Percentiles rank a stretch among this genome's conserved stretches.
phyloP scores from a whole-genome alignment of 2,113 vertebrate species.

The Pomatostomus ruficeps region DNA sequence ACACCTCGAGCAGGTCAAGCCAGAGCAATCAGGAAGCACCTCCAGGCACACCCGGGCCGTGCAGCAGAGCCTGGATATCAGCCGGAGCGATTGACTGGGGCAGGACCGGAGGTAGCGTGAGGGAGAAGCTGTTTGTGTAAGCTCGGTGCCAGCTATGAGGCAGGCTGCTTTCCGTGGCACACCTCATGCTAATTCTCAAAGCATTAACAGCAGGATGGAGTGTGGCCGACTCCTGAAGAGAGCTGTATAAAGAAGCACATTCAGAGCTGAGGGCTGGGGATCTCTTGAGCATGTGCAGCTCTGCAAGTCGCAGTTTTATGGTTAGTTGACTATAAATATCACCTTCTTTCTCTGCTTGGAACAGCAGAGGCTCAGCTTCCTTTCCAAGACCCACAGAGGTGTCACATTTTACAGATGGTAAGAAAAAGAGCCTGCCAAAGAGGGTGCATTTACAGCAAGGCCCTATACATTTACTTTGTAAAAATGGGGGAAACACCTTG shows the following conservation, averaged over 20 bases:
- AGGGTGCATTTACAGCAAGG: not conserved
- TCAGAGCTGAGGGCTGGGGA: not conserved
- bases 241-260: not conserved
- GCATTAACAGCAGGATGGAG: not conserved
- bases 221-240: not conserved
- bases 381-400: not conserved
- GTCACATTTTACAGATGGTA: not conserved
- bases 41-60: not conserved
- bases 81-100: not conserved
- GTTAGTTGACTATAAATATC: conserved; percentile 15
- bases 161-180: not conserved
- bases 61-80: not conserved
- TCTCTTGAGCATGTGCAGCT: not conserved
- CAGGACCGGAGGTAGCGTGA: not conserved
- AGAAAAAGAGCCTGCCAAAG: not conserved
- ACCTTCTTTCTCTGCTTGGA: not conserved
- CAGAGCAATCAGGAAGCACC: not conserved
- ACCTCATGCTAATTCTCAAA: not conserved
- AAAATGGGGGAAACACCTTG: not conserved
- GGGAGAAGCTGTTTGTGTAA: conserved; percentile 4
- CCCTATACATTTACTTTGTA: not conserved
- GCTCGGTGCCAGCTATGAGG: not conserved
- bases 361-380: not conserved
- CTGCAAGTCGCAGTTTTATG: not conserved
- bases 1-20: not conserved